Conservation (phyloP, 1,140 invertebrate species). For the Euschistus heros region DNA sequence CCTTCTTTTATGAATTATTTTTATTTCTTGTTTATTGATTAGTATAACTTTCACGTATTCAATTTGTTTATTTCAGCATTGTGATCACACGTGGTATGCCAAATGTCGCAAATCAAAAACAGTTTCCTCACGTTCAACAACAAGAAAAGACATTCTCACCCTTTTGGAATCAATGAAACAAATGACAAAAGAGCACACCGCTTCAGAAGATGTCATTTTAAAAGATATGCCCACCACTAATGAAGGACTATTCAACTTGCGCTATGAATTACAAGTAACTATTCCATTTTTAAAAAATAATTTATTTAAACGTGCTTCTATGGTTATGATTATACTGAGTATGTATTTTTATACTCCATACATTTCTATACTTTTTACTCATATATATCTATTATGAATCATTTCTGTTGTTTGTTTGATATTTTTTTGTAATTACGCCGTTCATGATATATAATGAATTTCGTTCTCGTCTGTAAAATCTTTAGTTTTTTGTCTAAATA, state of each 20-base stretch:
- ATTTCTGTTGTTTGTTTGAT: no score
- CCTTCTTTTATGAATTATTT: background rate
- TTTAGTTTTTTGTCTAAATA: no score
- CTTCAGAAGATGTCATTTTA: background rate
- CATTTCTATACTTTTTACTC: no score
- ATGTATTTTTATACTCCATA: no score
- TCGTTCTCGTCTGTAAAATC: no score
- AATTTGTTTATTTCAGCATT: background rate
- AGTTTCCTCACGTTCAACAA: background rate
- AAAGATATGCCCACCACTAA: background rate
- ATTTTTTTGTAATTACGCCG: no score
- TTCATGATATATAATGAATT: no score
- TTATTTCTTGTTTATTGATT: background rate
- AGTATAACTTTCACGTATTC: background rate
- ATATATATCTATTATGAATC: no score
- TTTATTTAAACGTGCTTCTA: no score
- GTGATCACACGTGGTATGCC: background rate
- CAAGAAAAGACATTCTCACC: constrained; percentile 15
- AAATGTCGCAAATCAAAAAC: constrained; percentile 4
- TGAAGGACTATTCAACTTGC: constrained; percentile 3
- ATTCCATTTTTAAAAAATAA: background rate
- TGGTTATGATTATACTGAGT: no score
- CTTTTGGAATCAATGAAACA: constrained; percentile 3
- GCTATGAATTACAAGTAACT: background rate
- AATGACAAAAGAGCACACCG: constrained; percentile 37